Evolutionary conservation across 2,888 invertebrate species (phyloP).

Genomic region (Candidula unifasciata): DNA sequence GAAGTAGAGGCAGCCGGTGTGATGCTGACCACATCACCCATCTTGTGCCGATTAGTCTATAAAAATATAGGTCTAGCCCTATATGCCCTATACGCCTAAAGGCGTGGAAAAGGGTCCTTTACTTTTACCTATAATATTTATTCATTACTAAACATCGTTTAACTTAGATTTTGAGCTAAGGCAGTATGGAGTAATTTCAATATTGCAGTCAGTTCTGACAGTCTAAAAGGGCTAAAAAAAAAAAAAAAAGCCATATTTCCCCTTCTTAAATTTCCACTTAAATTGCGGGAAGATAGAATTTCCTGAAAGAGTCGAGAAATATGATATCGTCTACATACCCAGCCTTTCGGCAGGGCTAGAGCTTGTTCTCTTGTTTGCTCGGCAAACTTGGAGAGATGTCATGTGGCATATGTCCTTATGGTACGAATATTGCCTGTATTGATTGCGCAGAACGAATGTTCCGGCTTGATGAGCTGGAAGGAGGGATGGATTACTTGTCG

Average conservation of each 20-base stretch:
- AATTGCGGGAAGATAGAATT: background rate
- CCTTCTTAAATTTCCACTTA: background rate
- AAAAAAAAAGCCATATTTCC: background rate
- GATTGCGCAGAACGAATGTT: slow-evolving; percentile 6
- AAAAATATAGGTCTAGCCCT: too few relatives aligned
- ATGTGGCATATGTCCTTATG: slow-evolving; percentile 22
- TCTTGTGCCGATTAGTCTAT: too few relatives aligned
- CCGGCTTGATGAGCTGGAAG: background rate
- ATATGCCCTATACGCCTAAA: too few relatives aligned
- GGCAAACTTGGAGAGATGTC: slow-evolving; percentile 29
- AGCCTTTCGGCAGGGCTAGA: background rate
- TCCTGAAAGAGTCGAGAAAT: background rate
- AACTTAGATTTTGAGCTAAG: too few relatives aligned
- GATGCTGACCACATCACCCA: too few relatives aligned
- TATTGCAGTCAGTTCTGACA: too few relatives aligned
- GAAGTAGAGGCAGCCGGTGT: too few relatives aligned
- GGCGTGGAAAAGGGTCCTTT: too few relatives aligned
- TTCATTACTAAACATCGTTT: too few relatives aligned
- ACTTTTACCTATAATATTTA: too few relatives aligned
- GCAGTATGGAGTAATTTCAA: too few relatives aligned
- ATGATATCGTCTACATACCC: background rate
- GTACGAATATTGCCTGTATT: slow-evolving; percentile 39
- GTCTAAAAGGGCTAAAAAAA: background rate
- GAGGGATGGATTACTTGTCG: background rate
- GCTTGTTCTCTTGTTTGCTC: slow-evolving; percentile 27